These are phyloP conservation scores for Phyto melanocephala DNA, from an alignment of 2,888 invertebrate species.

Conservation along the genomic window DNA sequence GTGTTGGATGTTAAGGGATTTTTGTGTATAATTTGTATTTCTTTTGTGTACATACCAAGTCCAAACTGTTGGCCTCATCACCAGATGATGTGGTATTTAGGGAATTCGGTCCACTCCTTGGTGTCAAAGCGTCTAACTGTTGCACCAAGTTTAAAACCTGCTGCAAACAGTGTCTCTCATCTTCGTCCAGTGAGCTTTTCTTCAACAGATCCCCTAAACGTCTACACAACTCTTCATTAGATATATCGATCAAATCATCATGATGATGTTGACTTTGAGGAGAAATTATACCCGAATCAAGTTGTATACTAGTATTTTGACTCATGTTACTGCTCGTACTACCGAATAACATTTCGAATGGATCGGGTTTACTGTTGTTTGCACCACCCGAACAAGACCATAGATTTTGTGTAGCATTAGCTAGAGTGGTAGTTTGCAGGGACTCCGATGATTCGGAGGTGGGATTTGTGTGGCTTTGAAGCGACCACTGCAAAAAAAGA, in stretches of 20 bases:
- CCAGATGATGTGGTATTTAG: conserved; percentile 75
- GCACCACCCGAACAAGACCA: conserved; percentile 69
- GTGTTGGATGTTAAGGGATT: not conserved
- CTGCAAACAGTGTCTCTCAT: conserved; percentile 83
- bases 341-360: conserved; percentile 66
- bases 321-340: conserved; percentile 54
- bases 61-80: conserved; percentile 81
- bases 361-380: conserved; percentile 62
- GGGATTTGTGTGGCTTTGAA: conserved; percentile 72
- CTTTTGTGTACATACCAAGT: conserved; percentile 71
- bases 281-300: conserved; percentile 72
- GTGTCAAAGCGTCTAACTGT: conserved; percentile 81
- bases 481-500: conserved; percentile 73
- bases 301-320: conserved; percentile 46
- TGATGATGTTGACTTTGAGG: conserved; percentile 71
- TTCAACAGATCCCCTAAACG: conserved; percentile 72
- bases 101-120: conserved; percentile 70
- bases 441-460: conserved; percentile 59
- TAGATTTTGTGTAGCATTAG: conserved; percentile 68
- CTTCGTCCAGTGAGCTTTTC: conserved; percentile 76
- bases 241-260: conserved; percentile 68
- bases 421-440: conserved; percentile 48
- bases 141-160: conserved; percentile 83
- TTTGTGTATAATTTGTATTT: not conserved
- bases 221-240: conserved; percentile 73